These are phyloP conservation scores for Tinamus guttatus DNA, from an alignment of 2,113 vertebrate genomes.

Conservation along the genomic window DNA sequence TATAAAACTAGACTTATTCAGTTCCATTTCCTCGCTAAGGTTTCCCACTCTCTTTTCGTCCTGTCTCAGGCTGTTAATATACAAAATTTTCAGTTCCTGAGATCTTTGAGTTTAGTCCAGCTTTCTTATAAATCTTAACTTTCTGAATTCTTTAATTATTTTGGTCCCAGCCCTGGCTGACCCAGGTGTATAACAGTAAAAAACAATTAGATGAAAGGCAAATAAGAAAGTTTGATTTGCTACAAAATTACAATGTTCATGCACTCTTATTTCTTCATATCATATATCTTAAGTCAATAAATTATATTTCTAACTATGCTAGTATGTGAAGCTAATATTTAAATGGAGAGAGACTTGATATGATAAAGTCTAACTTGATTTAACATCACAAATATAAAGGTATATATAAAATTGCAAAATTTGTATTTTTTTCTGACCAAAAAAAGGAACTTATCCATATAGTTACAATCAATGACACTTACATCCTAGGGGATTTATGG, in stretches of 20 bases:
- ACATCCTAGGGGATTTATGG: background rate
- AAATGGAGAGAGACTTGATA: background rate
- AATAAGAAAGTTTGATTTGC: background rate
- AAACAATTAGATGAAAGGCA: background rate
- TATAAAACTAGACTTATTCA: background rate
- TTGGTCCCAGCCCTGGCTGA: background rate
- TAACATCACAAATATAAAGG: background rate
- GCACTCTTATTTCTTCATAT: background rate
- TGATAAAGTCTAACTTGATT: background rate
- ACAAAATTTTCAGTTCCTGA: background rate
- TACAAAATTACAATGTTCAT: background rate
- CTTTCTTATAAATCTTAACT: background rate
- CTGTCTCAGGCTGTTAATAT: rapidly evolving
- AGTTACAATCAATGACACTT: background rate
- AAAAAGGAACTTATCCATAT: background rate
- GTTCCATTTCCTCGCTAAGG: background rate
- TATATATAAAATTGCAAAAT: background rate
- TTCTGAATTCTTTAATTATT: background rate
- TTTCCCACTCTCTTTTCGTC: background rate
- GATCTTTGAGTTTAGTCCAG: background rate
- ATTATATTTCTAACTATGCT: background rate
- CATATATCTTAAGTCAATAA: background rate
- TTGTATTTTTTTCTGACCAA: background rate
- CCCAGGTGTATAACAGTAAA: background rate
- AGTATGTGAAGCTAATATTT: background rate